A percentile compares a stretch with the other conserved stretches of the same genome.
Evolutionary conservation across 2,888 invertebrate genomes (phyloP).

Genomic region (Stenodema calcarata): DNA sequence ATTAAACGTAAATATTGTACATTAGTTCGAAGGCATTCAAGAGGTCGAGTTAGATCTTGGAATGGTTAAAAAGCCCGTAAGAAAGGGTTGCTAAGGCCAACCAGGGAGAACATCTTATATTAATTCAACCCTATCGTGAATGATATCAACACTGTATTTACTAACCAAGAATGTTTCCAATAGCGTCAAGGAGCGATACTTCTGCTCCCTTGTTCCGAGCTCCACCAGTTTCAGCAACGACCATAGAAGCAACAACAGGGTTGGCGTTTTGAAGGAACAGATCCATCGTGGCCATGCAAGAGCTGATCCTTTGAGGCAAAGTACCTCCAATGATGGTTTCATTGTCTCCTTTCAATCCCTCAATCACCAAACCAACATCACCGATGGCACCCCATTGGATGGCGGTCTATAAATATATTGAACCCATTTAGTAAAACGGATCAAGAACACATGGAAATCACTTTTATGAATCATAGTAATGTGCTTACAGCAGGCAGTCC

Average conservation of each 20-base stretch:
- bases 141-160: not conserved
- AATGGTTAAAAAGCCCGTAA: too few species aligned
- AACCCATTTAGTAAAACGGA: too few species aligned
- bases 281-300: slow-evolving; percentile 89
- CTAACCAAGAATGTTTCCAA: slow-evolving; percentile 84
- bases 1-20: not conserved
- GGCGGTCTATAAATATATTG: slow-evolving; percentile 65
- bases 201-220: slow-evolving; percentile 64
- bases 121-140: too few species aligned
- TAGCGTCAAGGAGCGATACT: slow-evolving; percentile 73
- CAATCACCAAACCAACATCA: slow-evolving; percentile 91
- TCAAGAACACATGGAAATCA: not conserved
- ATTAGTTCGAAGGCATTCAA: too few species aligned
- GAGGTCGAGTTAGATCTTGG: too few species aligned
- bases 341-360: slow-evolving; percentile 88
- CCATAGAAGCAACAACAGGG: slow-evolving; percentile 81
- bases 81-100: too few species aligned
- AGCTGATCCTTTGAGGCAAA: slow-evolving; percentile 92
- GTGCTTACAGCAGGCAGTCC: slow-evolving; percentile 52
- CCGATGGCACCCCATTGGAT: slow-evolving; percentile 99
- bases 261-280: slow-evolving; percentile 87
- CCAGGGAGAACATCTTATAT: not conserved
- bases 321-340: slow-evolving; percentile 94
- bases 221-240: slow-evolving; percentile 82
- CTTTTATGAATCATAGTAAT: not conserved